These are phyloP conservation scores for Acholoe squamosa DNA, from an alignment of 2,888 invertebrate species.

Conservation along the genomic window DNA sequence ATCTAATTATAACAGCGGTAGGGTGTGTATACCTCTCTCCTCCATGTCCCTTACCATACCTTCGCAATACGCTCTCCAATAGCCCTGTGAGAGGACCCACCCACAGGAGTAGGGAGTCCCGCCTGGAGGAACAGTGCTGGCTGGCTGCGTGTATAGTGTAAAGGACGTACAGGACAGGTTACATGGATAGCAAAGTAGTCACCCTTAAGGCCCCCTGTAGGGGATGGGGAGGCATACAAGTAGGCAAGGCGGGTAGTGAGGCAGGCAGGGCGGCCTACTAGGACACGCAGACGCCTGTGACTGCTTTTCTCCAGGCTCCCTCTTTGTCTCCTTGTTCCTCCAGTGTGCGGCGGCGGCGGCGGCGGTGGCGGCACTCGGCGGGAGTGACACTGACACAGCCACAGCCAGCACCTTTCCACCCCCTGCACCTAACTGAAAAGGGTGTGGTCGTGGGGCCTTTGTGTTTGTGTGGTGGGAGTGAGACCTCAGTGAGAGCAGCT, in stretches of 20 bases:
- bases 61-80: not conserved
- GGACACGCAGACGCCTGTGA: not conserved
- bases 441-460: not conserved
- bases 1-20: not conserved
- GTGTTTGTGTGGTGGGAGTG: not conserved
- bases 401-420: not conserved
- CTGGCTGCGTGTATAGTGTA: not conserved
- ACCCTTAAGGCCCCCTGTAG: not conserved
- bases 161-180: conserved; percentile 4
- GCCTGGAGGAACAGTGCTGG: not conserved
- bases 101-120: not conserved
- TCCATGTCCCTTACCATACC: not conserved
- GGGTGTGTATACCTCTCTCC: not conserved
- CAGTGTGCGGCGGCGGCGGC: not conserved
- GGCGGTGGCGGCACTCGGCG: not conserved
- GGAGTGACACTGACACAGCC: not conserved
- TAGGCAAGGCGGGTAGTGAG: conserved; percentile 6
- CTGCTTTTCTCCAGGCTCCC: not conserved
- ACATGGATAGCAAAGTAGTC: conserved; percentile 6
- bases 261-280: not conserved
- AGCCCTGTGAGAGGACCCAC: not conserved
- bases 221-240: not conserved
- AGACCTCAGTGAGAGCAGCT: not conserved
- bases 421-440: not conserved
- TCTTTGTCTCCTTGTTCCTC: conserved; percentile 4